phyloP scores from a whole-genome alignment of 2,888 invertebrate species.

The Scrobipalpa costella region DNA sequence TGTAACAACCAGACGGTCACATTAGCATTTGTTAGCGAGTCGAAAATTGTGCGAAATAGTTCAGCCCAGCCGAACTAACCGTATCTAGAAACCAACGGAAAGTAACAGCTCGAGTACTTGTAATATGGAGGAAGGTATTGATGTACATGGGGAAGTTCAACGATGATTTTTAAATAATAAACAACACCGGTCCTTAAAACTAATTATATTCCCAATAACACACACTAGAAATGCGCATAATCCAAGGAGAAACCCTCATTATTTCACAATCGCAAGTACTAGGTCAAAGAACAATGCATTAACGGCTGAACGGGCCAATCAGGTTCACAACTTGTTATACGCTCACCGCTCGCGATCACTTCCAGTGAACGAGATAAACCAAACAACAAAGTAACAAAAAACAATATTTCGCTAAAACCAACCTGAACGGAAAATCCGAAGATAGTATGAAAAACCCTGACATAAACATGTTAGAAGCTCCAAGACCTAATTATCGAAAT shows the following conservation, averaged over 20 bases:
- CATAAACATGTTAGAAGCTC: conserved; percentile 65
- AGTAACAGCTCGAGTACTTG: conserved; percentile 30
- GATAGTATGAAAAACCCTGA: conserved; percentile 76
- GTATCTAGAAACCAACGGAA: conserved; percentile 40
- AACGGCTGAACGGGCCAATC: conserved; percentile 66
- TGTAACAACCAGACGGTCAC: conserved; percentile 64
- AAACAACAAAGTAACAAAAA: conserved; percentile 38
- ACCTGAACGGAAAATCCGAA: conserved; percentile 73
- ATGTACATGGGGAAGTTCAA: no score
- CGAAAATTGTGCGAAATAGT: conserved; percentile 38
- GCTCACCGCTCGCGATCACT: conserved; percentile 56
- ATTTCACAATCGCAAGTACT: conserved; percentile 63
- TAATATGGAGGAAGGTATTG: no score
- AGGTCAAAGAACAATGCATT: conserved; percentile 74
- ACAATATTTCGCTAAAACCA: conserved; percentile 50
- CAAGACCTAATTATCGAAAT: conserved; percentile 49
- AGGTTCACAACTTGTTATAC: conserved; percentile 65
- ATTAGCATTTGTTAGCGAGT: conserved; percentile 55
- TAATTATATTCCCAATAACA: neutral
- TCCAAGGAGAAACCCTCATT: conserved; percentile 57
- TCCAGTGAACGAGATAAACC: conserved; percentile 47
- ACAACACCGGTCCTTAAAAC: no score
- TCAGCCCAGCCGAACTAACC: conserved; percentile 19
- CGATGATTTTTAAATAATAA: no score
- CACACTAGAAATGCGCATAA: conserved; percentile 41